These are phyloP conservation scores for Syngnathus rostellatus DNA, from an alignment of 2,797 vertebrate genomes.

Conservation along the genomic window DNA sequence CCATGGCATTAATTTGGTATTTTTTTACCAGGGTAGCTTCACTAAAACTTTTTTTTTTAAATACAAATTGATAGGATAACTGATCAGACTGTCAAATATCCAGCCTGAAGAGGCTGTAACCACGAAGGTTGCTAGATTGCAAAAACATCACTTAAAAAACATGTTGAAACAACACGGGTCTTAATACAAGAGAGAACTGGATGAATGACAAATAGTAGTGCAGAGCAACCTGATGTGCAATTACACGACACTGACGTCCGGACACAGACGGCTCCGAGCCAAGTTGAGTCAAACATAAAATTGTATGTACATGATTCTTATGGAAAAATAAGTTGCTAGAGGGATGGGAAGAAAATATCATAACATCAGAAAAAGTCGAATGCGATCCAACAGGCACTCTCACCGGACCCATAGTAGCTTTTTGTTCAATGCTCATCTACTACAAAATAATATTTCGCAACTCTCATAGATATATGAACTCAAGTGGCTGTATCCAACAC, in stretches of 20 bases:
- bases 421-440: constrained; percentile 35
- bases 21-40: not conserved
- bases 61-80: not conserved
- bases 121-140: constrained; percentile 11
- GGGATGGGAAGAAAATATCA: constrained; percentile 44
- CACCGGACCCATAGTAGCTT: constrained; percentile 21
- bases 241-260: constrained; percentile 49
- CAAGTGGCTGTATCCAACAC: constrained; percentile 11
- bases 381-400: constrained; percentile 31
- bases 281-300: constrained; percentile 21
- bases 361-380: constrained; percentile 15
- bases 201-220: constrained; percentile 36
- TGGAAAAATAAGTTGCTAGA: constrained; percentile 27
- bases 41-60: not conserved
- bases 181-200: constrained; percentile 26
- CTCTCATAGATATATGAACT: constrained; percentile 12
- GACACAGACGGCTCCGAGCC: constrained; percentile 22
- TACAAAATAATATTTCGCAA: constrained; percentile 15
- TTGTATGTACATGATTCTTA: constrained; percentile 5
- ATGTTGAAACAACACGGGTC: constrained; percentile 26
- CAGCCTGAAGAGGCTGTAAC: constrained; percentile 27
- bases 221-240: constrained; percentile 45
- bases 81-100: constrained; percentile 31
- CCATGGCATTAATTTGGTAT: not conserved
- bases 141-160: constrained; percentile 14